Base-by-base conservation (phyloP, 92 coral and sea anemone species). In the Phenganax stokvisi region DNA sequence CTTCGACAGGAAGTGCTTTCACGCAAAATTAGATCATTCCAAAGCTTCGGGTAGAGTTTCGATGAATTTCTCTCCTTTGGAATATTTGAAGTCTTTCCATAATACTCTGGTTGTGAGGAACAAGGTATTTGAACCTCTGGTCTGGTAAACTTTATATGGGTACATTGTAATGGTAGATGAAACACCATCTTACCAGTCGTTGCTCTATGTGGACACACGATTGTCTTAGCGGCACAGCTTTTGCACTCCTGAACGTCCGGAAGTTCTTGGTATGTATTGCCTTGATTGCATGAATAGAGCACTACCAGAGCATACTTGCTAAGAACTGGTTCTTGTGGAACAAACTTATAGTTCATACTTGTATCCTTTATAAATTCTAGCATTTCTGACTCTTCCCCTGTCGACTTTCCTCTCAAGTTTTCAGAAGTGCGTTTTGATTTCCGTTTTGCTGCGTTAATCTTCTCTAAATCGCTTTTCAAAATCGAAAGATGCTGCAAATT, bases 271-370 rank as follows among this genome's bases (percentile, higher is more conserved):
- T 90, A 96, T 71, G 92, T 92, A 67, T 92, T 96, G 56, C 99
- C 99, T 79, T 96, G 99, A 81, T 96, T 96, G 69, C 97, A 96
- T 29, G 99, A 96, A 74, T 96, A 96, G 77, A 85, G 87, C 82
- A 90, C 64, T 85, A 90, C 87, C 17, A 97, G 90, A n/a, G 99
- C 91, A 84, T 96, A 96, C 86, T 96, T 96, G 89, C 92, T 92
- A 60, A 96, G 90, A 13, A 96, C 85, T 66, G 86, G 74, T 66
- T 96, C 99, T 62, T 96, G 99, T 12, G 99, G 92, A 74, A 96
- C 88, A 58, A 92, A 96, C 10, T 92, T 92, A 67, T 96, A 90
- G 60, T 89, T 88, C 69, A 89, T 87, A 57, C 91, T 90, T 44
- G 97, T 82, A 68, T 92, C 88, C 72, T 89, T 90, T 89, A 96